Percentiles rank a stretch among this genome's conserved stretches.
These are phyloP conservation scores for Cyphomyrus discorhynchus DNA, from an alignment of 2,113 vertebrate genomes.

Conservation along the genomic window DNA sequence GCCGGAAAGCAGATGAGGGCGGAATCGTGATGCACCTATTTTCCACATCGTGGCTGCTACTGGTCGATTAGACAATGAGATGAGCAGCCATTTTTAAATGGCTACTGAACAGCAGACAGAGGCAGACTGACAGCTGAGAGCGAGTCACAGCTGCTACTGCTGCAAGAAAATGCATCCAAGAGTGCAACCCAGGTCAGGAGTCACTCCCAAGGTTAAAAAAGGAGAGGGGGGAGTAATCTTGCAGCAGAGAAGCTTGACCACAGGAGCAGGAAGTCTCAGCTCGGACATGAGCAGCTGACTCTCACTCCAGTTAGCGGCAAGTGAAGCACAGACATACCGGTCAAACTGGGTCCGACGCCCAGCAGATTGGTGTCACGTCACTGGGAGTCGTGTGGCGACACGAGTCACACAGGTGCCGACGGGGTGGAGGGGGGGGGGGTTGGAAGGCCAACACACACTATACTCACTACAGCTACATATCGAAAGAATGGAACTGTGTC, in stretches of 20 bases:
- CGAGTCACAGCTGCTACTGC: background rate
- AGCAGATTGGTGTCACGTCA: background rate
- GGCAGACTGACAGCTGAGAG: background rate
- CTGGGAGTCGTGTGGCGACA: background rate
- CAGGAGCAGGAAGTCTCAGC: background rate
- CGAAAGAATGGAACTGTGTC: constrained; percentile 68
- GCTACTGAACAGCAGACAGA: background rate
- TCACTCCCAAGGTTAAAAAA: background rate
- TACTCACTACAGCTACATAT: constrained; percentile 72
- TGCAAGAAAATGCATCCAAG: background rate
- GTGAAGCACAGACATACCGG: background rate
- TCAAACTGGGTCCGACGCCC: background rate
- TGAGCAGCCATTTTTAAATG: background rate
- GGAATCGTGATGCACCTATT: background rate
- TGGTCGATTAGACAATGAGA: background rate
- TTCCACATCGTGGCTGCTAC: background rate
- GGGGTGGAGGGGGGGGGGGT: constrained; percentile 28
- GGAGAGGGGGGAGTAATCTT: background rate
- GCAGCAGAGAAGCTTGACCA: background rate
- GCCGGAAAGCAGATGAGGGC: background rate
- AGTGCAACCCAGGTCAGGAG: background rate
- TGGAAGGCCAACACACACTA: constrained; percentile 55
- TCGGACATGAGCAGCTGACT: background rate
- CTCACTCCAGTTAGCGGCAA: background rate
- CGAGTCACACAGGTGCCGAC: background rate